Evolutionary conservation across 2,113 vertebrate genomes (phyloP).

Genomic region (Speoplatyrhinus poulsoni): DNA sequence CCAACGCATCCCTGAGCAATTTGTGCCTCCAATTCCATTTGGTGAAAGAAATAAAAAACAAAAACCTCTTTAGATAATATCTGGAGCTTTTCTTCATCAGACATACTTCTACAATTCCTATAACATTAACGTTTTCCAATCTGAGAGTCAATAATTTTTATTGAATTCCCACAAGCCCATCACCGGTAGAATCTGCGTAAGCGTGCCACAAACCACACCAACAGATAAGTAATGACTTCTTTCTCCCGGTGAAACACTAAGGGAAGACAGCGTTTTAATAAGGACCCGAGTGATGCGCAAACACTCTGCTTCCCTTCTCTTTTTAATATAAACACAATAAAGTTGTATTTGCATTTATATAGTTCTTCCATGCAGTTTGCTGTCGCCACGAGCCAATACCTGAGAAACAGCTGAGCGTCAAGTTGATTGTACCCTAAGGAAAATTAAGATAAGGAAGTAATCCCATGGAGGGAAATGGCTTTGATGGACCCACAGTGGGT

Average conservation of each 20-base stretch:
- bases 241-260: slow-evolving; percentile 46
- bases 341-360: slow-evolving; percentile 82
- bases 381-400: slow-evolving; percentile 46
- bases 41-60: slow-evolving; percentile 22
- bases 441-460: slow-evolving; percentile 79
- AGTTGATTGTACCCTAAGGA: slow-evolving; percentile 76
- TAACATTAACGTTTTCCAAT: slow-evolving; percentile 37
- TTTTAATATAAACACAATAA: slow-evolving; percentile 79
- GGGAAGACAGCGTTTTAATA: slow-evolving; percentile 63
- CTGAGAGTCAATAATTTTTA: slow-evolving; percentile 45
- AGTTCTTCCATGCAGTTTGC: slow-evolving; percentile 64
- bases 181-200: slow-evolving; percentile 48
- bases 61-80: slow-evolving; percentile 30
- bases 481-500: slow-evolving; percentile 56
- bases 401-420: slow-evolving; percentile 64
- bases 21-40: slow-evolving; percentile 34
- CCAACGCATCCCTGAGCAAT: slow-evolving; percentile 37
- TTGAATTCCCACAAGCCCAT: slow-evolving; percentile 44
- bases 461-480: slow-evolving; percentile 70
- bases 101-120: slow-evolving; percentile 30
- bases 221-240: slow-evolving; percentile 63
- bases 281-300: slow-evolving; percentile 41
- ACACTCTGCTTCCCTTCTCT: slow-evolving; percentile 44
- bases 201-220: slow-evolving; percentile 23
- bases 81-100: slow-evolving; percentile 32